Conservation (phyloP, 2,113 vertebrate genomes). For the Alouatta palliata region DNA sequence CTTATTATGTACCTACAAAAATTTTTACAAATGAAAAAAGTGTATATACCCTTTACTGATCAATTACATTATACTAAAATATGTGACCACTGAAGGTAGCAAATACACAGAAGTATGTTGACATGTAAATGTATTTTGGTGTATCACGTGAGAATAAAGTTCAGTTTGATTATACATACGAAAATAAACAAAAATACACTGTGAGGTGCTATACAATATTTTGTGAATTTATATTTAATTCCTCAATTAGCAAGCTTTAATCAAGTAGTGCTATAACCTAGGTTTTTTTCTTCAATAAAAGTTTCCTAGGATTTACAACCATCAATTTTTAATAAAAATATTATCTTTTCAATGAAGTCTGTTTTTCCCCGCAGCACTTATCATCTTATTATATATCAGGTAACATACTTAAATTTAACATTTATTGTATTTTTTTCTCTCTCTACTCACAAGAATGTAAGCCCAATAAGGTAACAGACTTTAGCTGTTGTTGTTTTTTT, state of each 20-base stretch:
- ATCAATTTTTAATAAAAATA: not conserved
- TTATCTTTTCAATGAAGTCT: not conserved
- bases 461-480: not conserved
- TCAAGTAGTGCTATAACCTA: not conserved
- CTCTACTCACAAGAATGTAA: not conserved
- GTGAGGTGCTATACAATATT: not conserved
- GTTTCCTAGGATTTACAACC: not conserved
- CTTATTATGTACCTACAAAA: no score
- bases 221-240: conserved; percentile 20
- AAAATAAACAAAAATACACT: not conserved
- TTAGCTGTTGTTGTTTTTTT: not conserved
- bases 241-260: not conserved
- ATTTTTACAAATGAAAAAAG: no score
- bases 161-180: not conserved
- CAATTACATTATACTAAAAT: not conserved
- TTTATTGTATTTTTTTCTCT: not conserved
- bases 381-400: not conserved
- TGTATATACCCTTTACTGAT: no score
- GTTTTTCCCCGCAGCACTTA: not conserved
- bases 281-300: not conserved
- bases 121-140: not conserved
- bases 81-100: not conserved
- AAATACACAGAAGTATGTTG: not conserved
- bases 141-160: not conserved
- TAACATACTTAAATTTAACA: not conserved